These are phyloP conservation scores for Nannoperca australis DNA, from an alignment of 2,797 vertebrate genomes.

Conservation along the genomic window DNA sequence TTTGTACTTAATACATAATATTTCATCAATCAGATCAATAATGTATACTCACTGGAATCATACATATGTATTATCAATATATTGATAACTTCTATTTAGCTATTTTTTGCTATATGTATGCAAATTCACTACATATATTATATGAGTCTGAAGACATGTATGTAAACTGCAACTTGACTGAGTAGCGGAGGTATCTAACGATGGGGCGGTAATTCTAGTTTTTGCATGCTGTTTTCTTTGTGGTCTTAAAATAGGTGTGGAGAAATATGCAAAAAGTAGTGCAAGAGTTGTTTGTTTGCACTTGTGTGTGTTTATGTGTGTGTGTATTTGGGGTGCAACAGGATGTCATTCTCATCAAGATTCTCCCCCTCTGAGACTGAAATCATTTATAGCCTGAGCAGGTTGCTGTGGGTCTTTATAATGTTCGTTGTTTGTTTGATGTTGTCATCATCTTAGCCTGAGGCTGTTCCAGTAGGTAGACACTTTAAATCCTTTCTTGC, in stretches of 20 bases:
- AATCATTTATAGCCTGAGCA: constrained; percentile 56
- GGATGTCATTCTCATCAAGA: constrained; percentile 57
- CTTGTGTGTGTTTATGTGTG: constrained; percentile 9
- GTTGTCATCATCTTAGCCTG: constrained; percentile 51
- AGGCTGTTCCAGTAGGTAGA: constrained; percentile 43
- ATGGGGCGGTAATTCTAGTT: too few relatives aligned
- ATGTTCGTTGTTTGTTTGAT: constrained; percentile 59
- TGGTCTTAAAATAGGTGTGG: constrained; percentile 11
- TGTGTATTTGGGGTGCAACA: constrained; percentile 1
- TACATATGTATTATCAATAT: too few relatives aligned
- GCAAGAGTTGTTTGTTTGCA: neutral
- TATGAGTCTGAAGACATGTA: too few relatives aligned
- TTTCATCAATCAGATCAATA: too few relatives aligned
- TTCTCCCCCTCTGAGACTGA: constrained; percentile 45
- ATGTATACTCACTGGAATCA: too few relatives aligned
- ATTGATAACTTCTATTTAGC: too few relatives aligned
- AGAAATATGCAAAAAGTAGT: constrained; percentile 20
- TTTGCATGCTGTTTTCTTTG: neutral
- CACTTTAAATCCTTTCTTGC: constrained; percentile 51
- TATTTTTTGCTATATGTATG: too few relatives aligned
- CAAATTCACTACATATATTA: too few relatives aligned
- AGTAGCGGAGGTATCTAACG: too few relatives aligned
- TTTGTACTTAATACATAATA: too few relatives aligned
- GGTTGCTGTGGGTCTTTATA: constrained; percentile 47
- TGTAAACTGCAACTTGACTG: too few relatives aligned